Conservation (phyloP, 1,140 invertebrate species). For the Dreissena polymorpha region DNA sequence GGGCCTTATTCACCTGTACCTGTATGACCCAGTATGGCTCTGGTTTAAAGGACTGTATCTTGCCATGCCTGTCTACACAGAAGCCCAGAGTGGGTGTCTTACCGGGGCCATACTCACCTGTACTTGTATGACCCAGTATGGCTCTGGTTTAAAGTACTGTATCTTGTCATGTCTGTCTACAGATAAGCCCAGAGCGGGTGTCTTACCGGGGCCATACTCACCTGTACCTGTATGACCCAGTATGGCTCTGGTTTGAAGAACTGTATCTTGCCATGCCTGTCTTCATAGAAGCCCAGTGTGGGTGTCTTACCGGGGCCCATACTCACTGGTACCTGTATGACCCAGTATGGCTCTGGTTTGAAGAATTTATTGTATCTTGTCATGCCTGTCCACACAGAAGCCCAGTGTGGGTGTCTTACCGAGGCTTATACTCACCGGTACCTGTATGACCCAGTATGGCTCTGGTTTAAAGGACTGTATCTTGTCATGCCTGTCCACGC, state of each 20-base stretch:
- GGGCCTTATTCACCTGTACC: conserved; percentile 82
- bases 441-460: conserved; percentile 95
- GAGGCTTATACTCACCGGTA: too few relatives aligned
- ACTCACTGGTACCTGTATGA: too few relatives aligned
- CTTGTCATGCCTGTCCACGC: conserved; percentile 98
- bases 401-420: too few relatives aligned
- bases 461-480: conserved; percentile 99
- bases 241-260: conserved; percentile 99
- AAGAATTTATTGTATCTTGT: too few relatives aligned
- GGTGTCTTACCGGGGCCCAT: conserved; percentile 99
- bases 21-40: conserved; percentile 97
- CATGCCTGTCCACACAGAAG: too few relatives aligned
- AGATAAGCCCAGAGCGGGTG: too few relatives aligned
- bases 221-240: conserved; percentile 91
- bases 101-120: conserved; percentile 99
- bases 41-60: conserved; percentile 99
- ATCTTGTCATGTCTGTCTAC: too few relatives aligned
- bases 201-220: too few relatives aligned
- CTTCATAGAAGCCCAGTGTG: conserved; percentile 99
- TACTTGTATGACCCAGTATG: too few relatives aligned
- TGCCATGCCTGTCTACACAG: conserved; percentile 98
- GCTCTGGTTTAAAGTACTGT: too few relatives aligned
- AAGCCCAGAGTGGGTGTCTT: conserved; percentile 99
- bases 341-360: too few relatives aligned
- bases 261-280: conserved; percentile 98